Base-by-base conservation (phyloP, 2,888 invertebrate genomes). In the Diploptera punctata region DNA sequence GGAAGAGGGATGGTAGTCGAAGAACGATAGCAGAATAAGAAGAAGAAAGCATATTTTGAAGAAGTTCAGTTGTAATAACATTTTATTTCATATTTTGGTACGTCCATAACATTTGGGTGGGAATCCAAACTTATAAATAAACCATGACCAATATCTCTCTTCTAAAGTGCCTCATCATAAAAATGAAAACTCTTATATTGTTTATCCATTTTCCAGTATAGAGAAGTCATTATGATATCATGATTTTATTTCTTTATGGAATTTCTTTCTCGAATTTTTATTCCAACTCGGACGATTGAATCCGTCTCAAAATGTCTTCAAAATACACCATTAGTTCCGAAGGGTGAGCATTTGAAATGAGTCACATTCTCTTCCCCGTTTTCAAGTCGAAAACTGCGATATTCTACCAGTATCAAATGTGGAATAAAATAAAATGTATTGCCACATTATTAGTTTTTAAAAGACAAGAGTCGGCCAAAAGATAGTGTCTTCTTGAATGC, bases 371-470 rank as follows among this genome's bases (percentile, higher is more conserved):
- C 61, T n/a, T n/a, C n/a, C n/a, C n/a, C n/a, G n/a, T n/a, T n/a
- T n/a, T n/a, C 61, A 19, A 33, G 61, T 13, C 18, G 7, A 19
- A 4, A 61, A 61, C 33, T 29, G 61, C 61, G 19, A n/a, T 19
- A 33, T 61, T 61, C 61, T 33, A 61, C 19, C 29, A 62, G 62
- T 62, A 62, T 62, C 62, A 24, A 57, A 33, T 68, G n/a, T 68
- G 52, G 26, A 68, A 68, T 44, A 68, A 68, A 68, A 54, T 33
- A 38, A 54, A 68, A 68, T 68, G 54, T 68, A 68, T 68, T 29
- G 54, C 49, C 3, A 24, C 68, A 54, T 68, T 68, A 68, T 68
- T 68, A 54, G 68, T 68, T 68, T 68, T 68, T 68, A 54, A 54
- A 33, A 38, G 52, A 33, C 10, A 54, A 26, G 31, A 31, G 1